Base-by-base conservation (phyloP, 2,113 vertebrate species). In the Salvelinus sp. region DNA sequence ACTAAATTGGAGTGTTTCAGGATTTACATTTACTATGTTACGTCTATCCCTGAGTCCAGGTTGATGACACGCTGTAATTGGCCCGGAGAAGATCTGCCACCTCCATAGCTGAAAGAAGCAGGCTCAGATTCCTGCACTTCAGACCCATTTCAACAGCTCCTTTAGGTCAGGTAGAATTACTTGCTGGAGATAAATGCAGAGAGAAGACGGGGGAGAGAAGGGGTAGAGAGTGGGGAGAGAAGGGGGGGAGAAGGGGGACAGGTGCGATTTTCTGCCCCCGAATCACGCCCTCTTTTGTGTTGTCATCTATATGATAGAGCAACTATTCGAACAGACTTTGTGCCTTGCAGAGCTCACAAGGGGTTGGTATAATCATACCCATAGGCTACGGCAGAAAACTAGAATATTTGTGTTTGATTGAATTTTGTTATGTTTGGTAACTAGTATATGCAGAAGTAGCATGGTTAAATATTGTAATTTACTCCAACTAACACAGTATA, bases 51-150 rank as follows among this genome's bases (percentile, higher is more conserved):
- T 38, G 33, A 44, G 9, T 2, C 38, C 38, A 44, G 38, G 38
- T 2, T 44, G 38, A 10, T 44, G 38, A 44, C 70, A 67, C 70
- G 4, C 57, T 38, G 28, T 72, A 87, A 84, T 73, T 73, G 70
- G 71, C 62, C 18, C 66, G 76, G 57, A 28, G 77, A 82, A 67
- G 33, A 78, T 27, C n/a, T 22, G 76, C 82, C 76, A 80, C 76
- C 78, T 78, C 48, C 50, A 54, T 73, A 57, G 75, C 72, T 81
- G 69, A 75, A 23, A 62, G 2, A 54, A 1, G 44, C 38, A 18
- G 50, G 54, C 48, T 76, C 69, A 28, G 16, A 23, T 70, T 70
- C 50, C 60, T 25, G 50, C 30, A 10, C 48, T 18, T 73, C 20
- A 58, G 48, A 54, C 13, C 14, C 22, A 66, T 25, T 64, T 73